Evolutionary conservation across 92 coral and sea anemone genomes (phyloP), one percentile per base, ranked within the genome.

Genomic region (Siderastrea siderea): DNA sequence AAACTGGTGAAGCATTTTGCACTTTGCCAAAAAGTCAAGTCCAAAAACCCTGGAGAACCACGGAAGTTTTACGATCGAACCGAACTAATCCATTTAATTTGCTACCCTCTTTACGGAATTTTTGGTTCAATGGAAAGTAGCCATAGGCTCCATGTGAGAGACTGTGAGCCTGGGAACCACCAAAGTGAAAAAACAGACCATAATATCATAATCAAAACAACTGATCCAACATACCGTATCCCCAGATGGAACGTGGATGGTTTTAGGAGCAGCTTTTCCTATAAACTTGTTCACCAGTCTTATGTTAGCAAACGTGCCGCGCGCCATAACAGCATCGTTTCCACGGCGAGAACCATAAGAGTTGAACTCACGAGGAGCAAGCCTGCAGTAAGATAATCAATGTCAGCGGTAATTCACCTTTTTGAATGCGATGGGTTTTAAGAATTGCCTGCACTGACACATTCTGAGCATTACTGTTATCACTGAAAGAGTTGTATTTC

Each of bases 331-430:
- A 48, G 98, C 98, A 68, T 97, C 99, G 55, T 97, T 97, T 69
- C 99, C 99, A 72, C 99, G 96, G 44, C 99, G 99, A 13, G 99
- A 97, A n/a, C 99, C 99, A 74, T 97, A 97, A 6, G 99, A 97
- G 81, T 97, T 97, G 86, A 97, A 97, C 88, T 97, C 94, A 11
- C 99, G 97, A 19, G 99, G 98, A n/a, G 92, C 94, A 38, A 97
- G 96, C 64, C 99, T 97, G 91, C 50, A 53, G 74, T 9, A 11
- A 86, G 17, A 52, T 60, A 6, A 16, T 64, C 12, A 14, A 4
- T 48, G 11, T 17, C 43, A 26, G 12, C 15, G 4, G 7, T 6
- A 67, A 7, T 47, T 61, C 59, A 47, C 47, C 15, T 49, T 19
- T 12, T 48, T 16, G 13, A 58, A 5, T 47, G 16, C 8, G 6